These are phyloP conservation scores for Sparidentex hasta DNA, from an alignment of 2,797 vertebrate species.

Conservation along the genomic window DNA sequence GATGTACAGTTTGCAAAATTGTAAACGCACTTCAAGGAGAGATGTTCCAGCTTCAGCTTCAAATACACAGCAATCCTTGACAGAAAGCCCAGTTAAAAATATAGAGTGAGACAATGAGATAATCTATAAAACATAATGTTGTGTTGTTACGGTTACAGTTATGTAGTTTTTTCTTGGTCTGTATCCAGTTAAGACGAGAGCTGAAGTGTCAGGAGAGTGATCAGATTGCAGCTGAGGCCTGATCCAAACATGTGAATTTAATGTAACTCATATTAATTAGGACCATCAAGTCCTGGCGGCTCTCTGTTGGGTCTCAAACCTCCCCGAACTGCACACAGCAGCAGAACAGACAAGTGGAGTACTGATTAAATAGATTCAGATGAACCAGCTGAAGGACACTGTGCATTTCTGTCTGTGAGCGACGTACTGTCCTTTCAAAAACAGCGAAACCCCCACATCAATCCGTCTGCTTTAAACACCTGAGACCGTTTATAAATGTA, in stretches of 20 bases:
- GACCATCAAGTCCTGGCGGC: constrained; percentile 23
- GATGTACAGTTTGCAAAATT: constrained; percentile 1
- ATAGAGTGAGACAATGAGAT: too few species aligned
- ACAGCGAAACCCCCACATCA: neutral
- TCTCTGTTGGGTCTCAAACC: constrained; percentile 34
- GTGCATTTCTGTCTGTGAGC: constrained; percentile 12
- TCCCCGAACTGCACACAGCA: constrained; percentile 32
- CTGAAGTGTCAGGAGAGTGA: constrained; percentile 9
- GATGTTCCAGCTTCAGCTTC: neutral
- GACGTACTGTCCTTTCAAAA: neutral
- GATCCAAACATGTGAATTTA: constrained; percentile 42
- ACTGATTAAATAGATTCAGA: constrained; percentile 38
- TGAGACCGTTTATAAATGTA: constrained; percentile 28
- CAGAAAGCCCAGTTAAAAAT: constrained; percentile 9
- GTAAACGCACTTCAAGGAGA: constrained; percentile 16
- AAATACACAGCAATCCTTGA: neutral
- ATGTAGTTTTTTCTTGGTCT: too few species aligned
- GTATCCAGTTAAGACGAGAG: constrained; percentile 10
- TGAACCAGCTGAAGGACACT: constrained; percentile 36
- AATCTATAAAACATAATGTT: neutral
- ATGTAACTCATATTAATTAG: constrained; percentile 55
- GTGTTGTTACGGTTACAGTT: too few species aligned
- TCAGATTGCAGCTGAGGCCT: constrained; percentile 14
- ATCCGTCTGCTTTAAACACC: constrained; percentile 1
- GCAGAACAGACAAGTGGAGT: constrained; percentile 40